Conservation (phyloP, 2,797 vertebrate species). For the Lagodon rhomboides region DNA sequence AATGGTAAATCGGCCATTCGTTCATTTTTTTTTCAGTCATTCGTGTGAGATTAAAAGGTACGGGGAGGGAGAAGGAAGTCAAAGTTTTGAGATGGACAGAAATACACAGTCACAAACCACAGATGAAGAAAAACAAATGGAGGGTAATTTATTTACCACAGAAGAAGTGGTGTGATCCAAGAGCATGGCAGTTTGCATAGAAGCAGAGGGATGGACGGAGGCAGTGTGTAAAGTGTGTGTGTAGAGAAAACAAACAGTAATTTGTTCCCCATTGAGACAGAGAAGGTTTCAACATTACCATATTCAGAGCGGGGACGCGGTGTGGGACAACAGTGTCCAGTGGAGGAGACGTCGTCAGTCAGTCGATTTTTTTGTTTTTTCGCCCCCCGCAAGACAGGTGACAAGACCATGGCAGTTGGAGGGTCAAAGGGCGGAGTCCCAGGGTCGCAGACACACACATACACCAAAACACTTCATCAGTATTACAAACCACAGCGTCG, state of each 20-base stretch:
- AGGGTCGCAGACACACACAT: conserved; percentile 90
- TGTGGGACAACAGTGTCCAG: conserved; percentile 86
- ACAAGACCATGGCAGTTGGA: conserved; percentile 87
- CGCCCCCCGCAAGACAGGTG: conserved; percentile 82
- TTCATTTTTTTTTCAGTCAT: conserved; percentile 27
- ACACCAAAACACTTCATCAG: conserved; percentile 96
- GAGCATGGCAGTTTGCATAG: conserved; percentile 18
- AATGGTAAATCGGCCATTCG: conserved; percentile 12
- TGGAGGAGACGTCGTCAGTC: conserved; percentile 83
- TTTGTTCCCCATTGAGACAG: conserved; percentile 75
- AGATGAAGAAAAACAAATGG: conserved; percentile 6
- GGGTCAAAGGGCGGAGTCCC: conserved; percentile 87
- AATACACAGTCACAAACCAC: background rate
- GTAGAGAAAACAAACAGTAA: conserved; percentile 63
- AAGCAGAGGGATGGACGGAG: conserved; percentile 49
- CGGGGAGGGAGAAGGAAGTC: background rate
- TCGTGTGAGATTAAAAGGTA: conserved; percentile 8
- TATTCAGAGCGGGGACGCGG: conserved; percentile 78
- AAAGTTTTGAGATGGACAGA: conserved; percentile 14
- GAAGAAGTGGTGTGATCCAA: conserved; percentile 31
- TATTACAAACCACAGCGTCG: conserved; percentile 87
- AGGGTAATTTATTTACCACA: conserved; percentile 56
- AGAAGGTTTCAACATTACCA: conserved; percentile 82
- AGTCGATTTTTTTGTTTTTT: conserved; percentile 61
- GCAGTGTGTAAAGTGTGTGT: conserved; percentile 16